phyloP scores from a whole-genome alignment of 2,888 invertebrate species.

The Latrodectus hesperus region DNA sequence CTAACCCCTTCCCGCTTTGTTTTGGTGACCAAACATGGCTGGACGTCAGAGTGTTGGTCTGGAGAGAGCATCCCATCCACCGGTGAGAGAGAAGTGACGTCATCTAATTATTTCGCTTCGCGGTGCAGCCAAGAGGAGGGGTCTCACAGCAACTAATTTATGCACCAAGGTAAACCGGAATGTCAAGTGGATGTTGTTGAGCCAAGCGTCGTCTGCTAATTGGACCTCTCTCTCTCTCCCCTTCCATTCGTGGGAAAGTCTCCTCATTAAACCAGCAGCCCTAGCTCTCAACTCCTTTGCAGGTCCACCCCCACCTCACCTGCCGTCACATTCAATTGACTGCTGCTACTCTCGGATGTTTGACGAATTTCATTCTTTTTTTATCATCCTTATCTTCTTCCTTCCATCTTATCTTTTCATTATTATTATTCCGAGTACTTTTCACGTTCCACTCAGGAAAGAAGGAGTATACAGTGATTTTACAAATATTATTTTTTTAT shows the following conservation, averaged over 20 bases:
- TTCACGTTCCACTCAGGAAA: slow-evolving; percentile 45
- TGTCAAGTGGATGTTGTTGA: slow-evolving; percentile 69
- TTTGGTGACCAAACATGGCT: slow-evolving; percentile 38
- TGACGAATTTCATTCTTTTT: slow-evolving; percentile 46
- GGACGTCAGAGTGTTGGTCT: not conserved
- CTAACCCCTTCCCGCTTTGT: no score
- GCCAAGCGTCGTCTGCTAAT: slow-evolving; percentile 66
- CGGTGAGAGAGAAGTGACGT: slow-evolving; percentile 56
- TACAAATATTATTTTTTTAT: slow-evolving; percentile 27
- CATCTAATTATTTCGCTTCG: slow-evolving; percentile 69
- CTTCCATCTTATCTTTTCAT: slow-evolving; percentile 29
- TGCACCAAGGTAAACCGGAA: slow-evolving; percentile 69
- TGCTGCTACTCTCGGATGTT: slow-evolving; percentile 52
- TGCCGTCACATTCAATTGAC: slow-evolving; percentile 53
- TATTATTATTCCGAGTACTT: slow-evolving; percentile 52
- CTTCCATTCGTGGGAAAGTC: slow-evolving; percentile 56
- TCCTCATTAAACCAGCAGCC: slow-evolving; percentile 54
- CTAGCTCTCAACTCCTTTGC: not conserved
- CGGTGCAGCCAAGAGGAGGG: slow-evolving; percentile 66
- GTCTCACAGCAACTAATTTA: slow-evolving; percentile 69
- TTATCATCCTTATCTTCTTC: slow-evolving; percentile 1
- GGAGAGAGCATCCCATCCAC: not conserved
- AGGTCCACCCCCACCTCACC: not conserved
- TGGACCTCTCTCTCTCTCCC: slow-evolving; percentile 60
- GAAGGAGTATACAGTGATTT: slow-evolving; percentile 37